These are phyloP conservation scores for chimpanzee (Pan troglodytes) DNA, from an alignment of 2,113 vertebrate genomes.

Conservation along the genomic window NHGRI_mPanTro3-v2.1_pri NC_086015.1:65249001-65249500, in stretches of 20 bases:
- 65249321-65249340: not conserved
- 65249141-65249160: not conserved
- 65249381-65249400: not conserved
- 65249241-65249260: not conserved
- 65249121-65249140: not conserved
- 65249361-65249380: not conserved
- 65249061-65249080: conserved; percentile 31
- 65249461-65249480: conserved; percentile 51
- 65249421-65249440: conserved; percentile 41
- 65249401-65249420: conserved; percentile 13
- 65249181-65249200: not conserved
- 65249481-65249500: conserved; percentile 32
- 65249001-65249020: not conserved
- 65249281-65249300: not conserved
- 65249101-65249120: not conserved
- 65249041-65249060: not conserved
- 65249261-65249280: not conserved
- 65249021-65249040: not conserved
- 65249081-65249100: not conserved
- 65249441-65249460: conserved; percentile 47
- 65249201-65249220: not conserved
- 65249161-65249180: not conserved
- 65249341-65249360: not conserved
- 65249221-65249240: not conserved
- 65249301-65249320: not conserved